phyloP scores from a whole-genome alignment of 2,888 invertebrate species.

The Dolichomitus sp. region DNA sequence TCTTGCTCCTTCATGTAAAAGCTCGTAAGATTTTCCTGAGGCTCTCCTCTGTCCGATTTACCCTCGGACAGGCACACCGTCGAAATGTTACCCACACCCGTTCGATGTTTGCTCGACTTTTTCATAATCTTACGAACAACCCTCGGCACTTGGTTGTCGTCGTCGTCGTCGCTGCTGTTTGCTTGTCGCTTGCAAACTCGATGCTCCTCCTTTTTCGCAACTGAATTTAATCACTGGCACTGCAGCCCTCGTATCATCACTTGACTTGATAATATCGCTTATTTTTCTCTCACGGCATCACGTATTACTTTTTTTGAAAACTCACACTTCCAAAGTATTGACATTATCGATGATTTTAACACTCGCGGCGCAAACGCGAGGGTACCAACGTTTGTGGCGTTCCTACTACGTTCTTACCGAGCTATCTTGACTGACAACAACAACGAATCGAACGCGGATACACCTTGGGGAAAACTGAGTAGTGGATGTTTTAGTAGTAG shows the following conservation, averaged over 20 bases:
- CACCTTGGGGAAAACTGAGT: slow-evolving; percentile 11
- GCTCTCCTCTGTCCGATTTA: slow-evolving; percentile 76
- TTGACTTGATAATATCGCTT: slow-evolving; percentile 15
- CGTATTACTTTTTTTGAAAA: slow-evolving; percentile 58
- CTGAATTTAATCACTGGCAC: slow-evolving; percentile 53
- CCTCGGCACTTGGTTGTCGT: not conserved
- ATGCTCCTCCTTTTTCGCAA: slow-evolving; percentile 6
- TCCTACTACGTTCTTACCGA: slow-evolving; percentile 50
- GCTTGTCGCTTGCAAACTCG: not conserved
- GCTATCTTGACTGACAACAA: slow-evolving; percentile 54
- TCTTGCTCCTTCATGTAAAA: slow-evolving; percentile 85
- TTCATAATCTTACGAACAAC: slow-evolving; percentile 74
- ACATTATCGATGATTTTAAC: slow-evolving; percentile 79
- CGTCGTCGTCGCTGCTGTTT: slow-evolving; percentile 9
- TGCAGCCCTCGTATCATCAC: slow-evolving; percentile 40
- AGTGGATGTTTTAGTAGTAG: not conserved
- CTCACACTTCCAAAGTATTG: slow-evolving; percentile 74
- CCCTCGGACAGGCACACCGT: slow-evolving; percentile 80
- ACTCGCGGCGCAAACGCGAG: slow-evolving; percentile 79
- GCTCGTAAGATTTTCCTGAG: slow-evolving; percentile 74
- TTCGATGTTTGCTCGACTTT: slow-evolving; percentile 79
- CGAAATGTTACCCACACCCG: slow-evolving; percentile 81
- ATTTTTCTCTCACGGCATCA: slow-evolving; percentile 23
- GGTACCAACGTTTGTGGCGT: slow-evolving; percentile 43
- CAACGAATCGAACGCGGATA: slow-evolving; percentile 57